Evolutionary conservation across 1,140 invertebrate genomes (phyloP).

Genomic region (Lineus longissimus): DNA sequence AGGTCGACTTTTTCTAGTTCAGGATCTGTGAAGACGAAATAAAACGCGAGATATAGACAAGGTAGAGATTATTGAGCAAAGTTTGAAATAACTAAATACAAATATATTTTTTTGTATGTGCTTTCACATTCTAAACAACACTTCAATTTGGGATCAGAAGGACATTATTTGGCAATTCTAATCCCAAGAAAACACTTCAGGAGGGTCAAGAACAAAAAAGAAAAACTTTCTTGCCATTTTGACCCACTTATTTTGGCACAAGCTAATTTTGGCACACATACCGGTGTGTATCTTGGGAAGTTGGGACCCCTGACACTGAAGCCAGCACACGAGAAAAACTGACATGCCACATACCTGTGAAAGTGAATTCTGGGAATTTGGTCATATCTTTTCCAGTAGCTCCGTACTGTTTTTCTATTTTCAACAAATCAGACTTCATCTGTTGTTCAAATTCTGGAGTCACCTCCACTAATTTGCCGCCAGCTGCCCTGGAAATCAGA

Average conservation of each 20-base stretch:
- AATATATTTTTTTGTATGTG: no score
- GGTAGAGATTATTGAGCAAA: background rate
- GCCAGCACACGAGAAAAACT: no score
- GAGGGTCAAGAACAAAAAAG: background rate
- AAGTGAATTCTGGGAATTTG: slow-evolving; percentile 81
- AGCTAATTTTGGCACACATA: no score
- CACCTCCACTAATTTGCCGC: slow-evolving; percentile 77
- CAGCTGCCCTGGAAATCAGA: slow-evolving; percentile 49
- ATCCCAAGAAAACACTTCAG: background rate
- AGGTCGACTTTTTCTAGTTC: slow-evolving; percentile 21
- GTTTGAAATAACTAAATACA: no score
- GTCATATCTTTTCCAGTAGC: slow-evolving; percentile 77
- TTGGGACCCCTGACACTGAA: no score
- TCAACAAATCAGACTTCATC: slow-evolving; percentile 72
- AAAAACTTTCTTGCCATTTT: no score
- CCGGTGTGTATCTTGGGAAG: no score
- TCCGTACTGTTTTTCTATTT: slow-evolving; percentile 73
- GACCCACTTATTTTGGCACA: no score
- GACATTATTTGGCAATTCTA: background rate
- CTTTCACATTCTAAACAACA: background rate
- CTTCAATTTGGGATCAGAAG: background rate
- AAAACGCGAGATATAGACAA: background rate
- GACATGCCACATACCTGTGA: slow-evolving; percentile 48
- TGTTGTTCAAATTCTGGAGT: slow-evolving; percentile 72
- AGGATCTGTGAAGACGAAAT: slow-evolving; percentile 17